phyloP scores from a whole-genome alignment of 2,888 invertebrate species.

The Ectemnius lituratus region DNA sequence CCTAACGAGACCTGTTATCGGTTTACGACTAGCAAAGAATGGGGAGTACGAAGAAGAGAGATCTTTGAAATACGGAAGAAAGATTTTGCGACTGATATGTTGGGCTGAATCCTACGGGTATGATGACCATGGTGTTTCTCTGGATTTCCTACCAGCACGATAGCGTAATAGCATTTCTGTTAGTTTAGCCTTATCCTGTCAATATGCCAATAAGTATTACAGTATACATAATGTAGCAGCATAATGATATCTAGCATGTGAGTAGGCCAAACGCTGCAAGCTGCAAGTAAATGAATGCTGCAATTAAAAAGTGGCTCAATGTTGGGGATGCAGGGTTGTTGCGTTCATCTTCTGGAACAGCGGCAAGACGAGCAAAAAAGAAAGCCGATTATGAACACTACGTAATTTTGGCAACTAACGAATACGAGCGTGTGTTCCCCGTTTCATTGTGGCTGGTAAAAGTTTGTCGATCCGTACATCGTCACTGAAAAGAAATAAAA shows the following conservation, averaged over 20 bases:
- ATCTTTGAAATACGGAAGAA: neutral
- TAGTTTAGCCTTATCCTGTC: too few relatives aligned
- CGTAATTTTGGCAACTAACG: slow-evolving; percentile 69
- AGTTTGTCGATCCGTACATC: slow-evolving; percentile 73
- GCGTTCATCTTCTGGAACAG: slow-evolving; percentile 20
- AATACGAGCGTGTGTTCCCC: slow-evolving; percentile 64
- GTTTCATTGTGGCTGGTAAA: slow-evolving; percentile 73
- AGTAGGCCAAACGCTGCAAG: slow-evolving; percentile 51
- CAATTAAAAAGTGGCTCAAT: neutral
- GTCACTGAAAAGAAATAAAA: slow-evolving; percentile 75
- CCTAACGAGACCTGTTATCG: too few relatives aligned
- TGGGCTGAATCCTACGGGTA: too few relatives aligned
- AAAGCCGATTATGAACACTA: slow-evolving; percentile 51
- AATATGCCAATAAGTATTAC: too few relatives aligned
- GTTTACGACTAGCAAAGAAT: slow-evolving; percentile 4
- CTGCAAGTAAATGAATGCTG: slow-evolving; percentile 42
- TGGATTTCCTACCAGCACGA: too few relatives aligned
- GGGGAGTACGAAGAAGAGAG: neutral
- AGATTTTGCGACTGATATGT: too few relatives aligned
- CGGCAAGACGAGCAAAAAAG: slow-evolving; percentile 40
- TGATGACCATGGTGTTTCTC: too few relatives aligned
- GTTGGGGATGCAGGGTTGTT: slow-evolving; percentile 14
- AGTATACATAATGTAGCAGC: too few relatives aligned
- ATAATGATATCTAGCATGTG: too few relatives aligned
- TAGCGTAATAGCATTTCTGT: too few relatives aligned